Evolutionary conservation across 2,113 vertebrate species (phyloP), one percentile per base, ranked within the genome.

Genomic region (Tapirus terrestris): DNA sequence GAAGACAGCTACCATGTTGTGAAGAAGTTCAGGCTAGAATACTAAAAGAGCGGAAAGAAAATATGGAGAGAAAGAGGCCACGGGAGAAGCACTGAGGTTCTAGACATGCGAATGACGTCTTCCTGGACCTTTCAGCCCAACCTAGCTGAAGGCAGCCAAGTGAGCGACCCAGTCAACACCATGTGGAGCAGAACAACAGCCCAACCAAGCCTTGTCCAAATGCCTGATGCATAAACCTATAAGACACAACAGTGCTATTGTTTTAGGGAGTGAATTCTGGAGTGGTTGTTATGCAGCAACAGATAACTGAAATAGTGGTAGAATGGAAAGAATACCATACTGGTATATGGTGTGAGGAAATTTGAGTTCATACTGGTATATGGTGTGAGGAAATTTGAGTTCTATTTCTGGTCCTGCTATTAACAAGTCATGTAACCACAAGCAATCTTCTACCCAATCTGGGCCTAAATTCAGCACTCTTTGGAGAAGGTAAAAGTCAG

Each of bases 151-250:
- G 85, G 65, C 9, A 39, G 27, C 43, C 13, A 29, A 56, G 56
- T 27, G 3, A 88, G 58, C 2, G 16, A 25, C 13, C 23, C 33
- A n/a, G 45, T 29, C 25, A 73, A 8, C 29, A 76, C 2, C n/a
- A 21, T 0, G 2, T 0, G 11, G 25, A 51, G 0, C 11, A n/a
- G 25, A 84, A 31, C 29, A n/a, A 67, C 27, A 39, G 60, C 39
- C 68, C 36, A 5, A 1, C 39, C 1, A 16, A 84, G 43, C 56
- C 75, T 29, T 48, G 65, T 17, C 17, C n/a, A 21, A 70, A 31
- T 20, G 77, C 51, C 53, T 31, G 56, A n/a, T 53, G 70, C 20
- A 51, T 0, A 60, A 31, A 65, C 48, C 60, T 4, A 6, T 1
- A 39, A 65, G 45, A 45, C 72, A 18, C 0, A 33, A 18, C 31